phyloP scores from a whole-genome alignment of 53 echinoderm and acorn worm genomes.

The Stichopus horrens region DNA sequence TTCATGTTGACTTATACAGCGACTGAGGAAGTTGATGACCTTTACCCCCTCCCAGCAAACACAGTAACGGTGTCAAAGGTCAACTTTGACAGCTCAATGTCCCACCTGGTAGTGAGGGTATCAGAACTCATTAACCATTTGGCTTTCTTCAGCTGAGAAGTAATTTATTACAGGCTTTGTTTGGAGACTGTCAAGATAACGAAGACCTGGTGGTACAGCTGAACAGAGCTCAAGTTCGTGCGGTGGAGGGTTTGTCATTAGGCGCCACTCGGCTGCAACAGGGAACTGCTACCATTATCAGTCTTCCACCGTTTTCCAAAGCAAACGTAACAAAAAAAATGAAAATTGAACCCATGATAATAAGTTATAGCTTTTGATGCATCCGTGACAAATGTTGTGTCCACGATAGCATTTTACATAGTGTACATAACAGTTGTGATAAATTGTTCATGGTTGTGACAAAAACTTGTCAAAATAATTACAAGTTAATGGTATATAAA shows the following conservation, averaged over 20 bases:
- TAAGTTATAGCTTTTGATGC: too few species aligned
- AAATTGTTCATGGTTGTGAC: too few species aligned
- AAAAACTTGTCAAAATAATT: too few species aligned
- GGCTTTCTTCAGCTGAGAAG: conserved; percentile 36
- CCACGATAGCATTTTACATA: too few species aligned
- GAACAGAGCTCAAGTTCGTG: conserved; percentile 9
- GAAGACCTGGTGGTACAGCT: conserved; percentile 6
- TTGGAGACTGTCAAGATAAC: conserved; percentile 41
- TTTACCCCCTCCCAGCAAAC: neutral
- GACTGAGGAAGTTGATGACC: neutral
- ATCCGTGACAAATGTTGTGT: too few species aligned
- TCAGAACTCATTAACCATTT: conserved; percentile 43
- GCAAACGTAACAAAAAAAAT: neutral
- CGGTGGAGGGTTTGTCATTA: conserved; percentile 3
- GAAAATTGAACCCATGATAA: neutral
- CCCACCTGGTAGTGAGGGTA: conserved; percentile 38
- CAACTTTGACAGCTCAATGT: conserved; percentile 27
- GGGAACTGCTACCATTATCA: neutral
- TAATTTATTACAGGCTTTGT: conserved; percentile 27
- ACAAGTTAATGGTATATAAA: too few species aligned
- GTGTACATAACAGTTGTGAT: too few species aligned
- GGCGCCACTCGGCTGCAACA: neutral
- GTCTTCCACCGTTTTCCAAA: neutral
- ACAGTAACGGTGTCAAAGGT: conserved; percentile 24
- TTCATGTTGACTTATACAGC: too few species aligned